phyloP scores from a whole-genome alignment of 2,797 vertebrate genomes.

The Pyrrhura leucotis region DNA sequence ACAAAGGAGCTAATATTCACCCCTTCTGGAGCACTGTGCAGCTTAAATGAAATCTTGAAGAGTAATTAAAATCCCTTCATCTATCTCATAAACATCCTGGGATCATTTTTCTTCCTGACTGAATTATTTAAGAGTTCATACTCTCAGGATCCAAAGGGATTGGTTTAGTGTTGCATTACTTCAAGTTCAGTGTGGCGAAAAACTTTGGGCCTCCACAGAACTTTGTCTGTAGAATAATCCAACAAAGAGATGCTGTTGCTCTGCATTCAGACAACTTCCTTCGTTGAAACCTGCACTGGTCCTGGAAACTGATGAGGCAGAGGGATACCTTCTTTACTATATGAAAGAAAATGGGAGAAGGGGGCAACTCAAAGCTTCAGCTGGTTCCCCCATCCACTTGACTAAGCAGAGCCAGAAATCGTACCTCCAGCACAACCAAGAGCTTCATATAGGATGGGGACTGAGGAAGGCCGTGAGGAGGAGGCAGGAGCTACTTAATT shows the following conservation, averaged over 20 bases:
- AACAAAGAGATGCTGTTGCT: background rate
- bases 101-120: background rate
- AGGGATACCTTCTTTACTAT: background rate
- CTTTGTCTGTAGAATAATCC: background rate
- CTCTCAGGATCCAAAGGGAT: background rate
- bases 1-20: background rate
- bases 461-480: background rate
- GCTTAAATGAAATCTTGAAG: background rate
- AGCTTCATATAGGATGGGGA: background rate
- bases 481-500: background rate
- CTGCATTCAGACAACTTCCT: background rate
- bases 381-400: background rate
- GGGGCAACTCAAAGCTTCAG: background rate
- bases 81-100: constrained; percentile 34
- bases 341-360: background rate
- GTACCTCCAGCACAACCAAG: background rate
- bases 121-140: constrained; percentile 32
- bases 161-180: background rate
- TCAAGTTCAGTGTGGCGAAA: background rate
- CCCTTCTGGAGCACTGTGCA: background rate
- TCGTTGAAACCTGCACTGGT: background rate
- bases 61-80: constrained; percentile 60
- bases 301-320: background rate
- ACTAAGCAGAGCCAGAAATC: background rate
- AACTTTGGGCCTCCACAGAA: background rate